Evolutionary conservation across 2,888 invertebrate genomes (phyloP).

Genomic region (Neoascia interrupta): DNA sequence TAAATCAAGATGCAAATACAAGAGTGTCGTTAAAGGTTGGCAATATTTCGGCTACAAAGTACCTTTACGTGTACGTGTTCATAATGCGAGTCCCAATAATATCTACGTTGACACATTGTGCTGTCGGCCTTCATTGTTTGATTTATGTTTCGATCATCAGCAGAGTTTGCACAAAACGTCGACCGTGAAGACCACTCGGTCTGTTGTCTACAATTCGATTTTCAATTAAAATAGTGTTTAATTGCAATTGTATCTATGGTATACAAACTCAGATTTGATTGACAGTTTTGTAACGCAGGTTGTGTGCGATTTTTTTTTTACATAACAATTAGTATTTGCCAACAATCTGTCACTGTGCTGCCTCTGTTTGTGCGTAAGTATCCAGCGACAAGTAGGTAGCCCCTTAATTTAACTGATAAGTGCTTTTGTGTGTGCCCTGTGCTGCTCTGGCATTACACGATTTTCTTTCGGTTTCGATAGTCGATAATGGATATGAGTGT

Average conservation of each 20-base stretch:
- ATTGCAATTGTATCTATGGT: not conserved
- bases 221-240: not conserved
- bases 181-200: conserved; percentile 1
- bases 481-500: not conserved
- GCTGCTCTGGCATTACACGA: not conserved
- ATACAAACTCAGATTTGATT: not conserved
- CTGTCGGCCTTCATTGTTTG: conserved; percentile 7
- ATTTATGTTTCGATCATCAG: not conserved
- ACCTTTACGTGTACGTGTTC: conserved; percentile 6
- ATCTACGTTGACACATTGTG: conserved; percentile 10
- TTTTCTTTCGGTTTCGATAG: not conserved
- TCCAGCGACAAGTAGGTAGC: conserved; percentile 2
- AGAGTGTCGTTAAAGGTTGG: not conserved
- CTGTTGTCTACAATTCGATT: conserved; percentile 2
- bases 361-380: not conserved
- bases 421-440: not conserved
- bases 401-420: too few species aligned
- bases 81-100: conserved; percentile 13
- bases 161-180: too few species aligned
- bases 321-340: conserved; percentile 2
- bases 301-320: not conserved
- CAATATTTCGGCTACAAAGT: not conserved
- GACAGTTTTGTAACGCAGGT: conserved; percentile 1
- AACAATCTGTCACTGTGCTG: not conserved
- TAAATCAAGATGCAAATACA: not conserved